These are phyloP conservation scores for Tinea pellionella DNA, from an alignment of 2,888 invertebrate genomes.

Conservation along the genomic window DNA sequence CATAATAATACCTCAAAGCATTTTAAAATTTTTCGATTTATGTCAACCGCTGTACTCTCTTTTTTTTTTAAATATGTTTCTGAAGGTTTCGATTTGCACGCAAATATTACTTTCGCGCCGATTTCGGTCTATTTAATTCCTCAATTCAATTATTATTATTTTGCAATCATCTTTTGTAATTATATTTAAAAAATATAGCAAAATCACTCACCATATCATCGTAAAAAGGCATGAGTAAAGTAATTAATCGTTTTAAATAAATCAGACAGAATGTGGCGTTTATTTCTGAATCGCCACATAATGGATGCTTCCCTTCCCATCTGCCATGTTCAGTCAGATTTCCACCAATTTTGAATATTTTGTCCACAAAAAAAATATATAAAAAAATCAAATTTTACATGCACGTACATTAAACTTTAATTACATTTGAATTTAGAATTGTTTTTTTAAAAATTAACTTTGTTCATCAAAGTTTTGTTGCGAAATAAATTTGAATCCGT, in stretches of 20 bases:
- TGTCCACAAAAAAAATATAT: neutral
- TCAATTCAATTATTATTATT: no score
- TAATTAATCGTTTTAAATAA: slow-evolving; percentile 41
- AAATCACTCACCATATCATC: slow-evolving; percentile 50
- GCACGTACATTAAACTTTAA: neutral
- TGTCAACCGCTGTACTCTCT: no score
- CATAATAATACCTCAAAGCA: no score
- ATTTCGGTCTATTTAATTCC: no score
- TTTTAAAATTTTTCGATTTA: no score
- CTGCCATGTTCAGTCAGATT: neutral
- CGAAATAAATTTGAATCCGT: neutral
- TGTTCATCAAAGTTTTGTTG: neutral
- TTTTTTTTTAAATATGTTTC: no score
- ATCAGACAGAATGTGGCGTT: slow-evolving; percentile 58
- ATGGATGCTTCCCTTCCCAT: neutral
- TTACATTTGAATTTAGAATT: neutral
- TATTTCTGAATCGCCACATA: slow-evolving; percentile 37
- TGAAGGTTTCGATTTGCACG: no score
- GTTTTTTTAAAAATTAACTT: neutral
- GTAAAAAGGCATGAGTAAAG: slow-evolving; percentile 59
- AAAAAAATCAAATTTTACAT: neutral
- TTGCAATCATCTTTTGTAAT: no score
- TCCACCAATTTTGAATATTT: neutral
- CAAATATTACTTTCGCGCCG: no score
- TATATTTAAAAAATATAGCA: neutral